Percentiles rank a stretch among this genome's conserved stretches.
phyloP scores from a whole-genome alignment of 2,797 vertebrate species.

The Etheostoma perlongum region DNA sequence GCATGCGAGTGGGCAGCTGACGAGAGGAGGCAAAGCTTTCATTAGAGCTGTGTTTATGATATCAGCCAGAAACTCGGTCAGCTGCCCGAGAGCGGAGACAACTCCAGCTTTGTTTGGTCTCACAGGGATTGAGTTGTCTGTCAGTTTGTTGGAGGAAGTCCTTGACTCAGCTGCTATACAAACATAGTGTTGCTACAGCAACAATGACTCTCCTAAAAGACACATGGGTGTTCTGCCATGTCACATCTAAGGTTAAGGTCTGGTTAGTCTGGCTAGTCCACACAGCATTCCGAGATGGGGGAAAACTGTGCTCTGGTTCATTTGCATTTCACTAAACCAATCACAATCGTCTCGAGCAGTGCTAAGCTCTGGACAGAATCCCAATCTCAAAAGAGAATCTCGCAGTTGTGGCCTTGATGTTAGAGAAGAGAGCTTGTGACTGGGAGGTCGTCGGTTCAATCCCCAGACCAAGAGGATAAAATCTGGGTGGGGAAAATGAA shows the following conservation, averaged over 20 bases:
- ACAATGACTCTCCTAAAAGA: constrained; percentile 17
- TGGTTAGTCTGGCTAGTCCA: background rate
- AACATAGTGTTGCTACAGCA: constrained; percentile 34
- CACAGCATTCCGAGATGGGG: too few relatives aligned
- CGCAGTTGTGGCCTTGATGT: too few relatives aligned
- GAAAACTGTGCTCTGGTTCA: too few relatives aligned
- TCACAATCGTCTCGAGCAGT: too few relatives aligned
- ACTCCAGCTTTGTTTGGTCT: constrained; percentile 47
- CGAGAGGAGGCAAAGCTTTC: constrained; percentile 17
- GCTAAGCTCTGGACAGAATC: too few relatives aligned
- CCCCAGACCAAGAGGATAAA: too few relatives aligned
- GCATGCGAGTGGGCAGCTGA: background rate
- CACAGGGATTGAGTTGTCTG: constrained; percentile 27
- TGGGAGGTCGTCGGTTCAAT: too few relatives aligned
- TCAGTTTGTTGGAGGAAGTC: constrained; percentile 23
- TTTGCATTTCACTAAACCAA: too few relatives aligned
- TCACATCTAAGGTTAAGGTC: background rate
- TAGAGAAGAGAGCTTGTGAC: too few relatives aligned
- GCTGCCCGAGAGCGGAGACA: constrained; percentile 43
- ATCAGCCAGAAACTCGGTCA: constrained; percentile 28
- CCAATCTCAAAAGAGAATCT: too few relatives aligned
- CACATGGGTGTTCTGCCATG: background rate
- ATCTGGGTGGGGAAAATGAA: too few relatives aligned
- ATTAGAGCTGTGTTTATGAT: constrained; percentile 33
- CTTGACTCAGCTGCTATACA: constrained; percentile 28